These are phyloP conservation scores for Echinometra lucunter DNA, from an alignment of 53 echinoderm and acorn worm species.

Conservation along the genomic window DNA sequence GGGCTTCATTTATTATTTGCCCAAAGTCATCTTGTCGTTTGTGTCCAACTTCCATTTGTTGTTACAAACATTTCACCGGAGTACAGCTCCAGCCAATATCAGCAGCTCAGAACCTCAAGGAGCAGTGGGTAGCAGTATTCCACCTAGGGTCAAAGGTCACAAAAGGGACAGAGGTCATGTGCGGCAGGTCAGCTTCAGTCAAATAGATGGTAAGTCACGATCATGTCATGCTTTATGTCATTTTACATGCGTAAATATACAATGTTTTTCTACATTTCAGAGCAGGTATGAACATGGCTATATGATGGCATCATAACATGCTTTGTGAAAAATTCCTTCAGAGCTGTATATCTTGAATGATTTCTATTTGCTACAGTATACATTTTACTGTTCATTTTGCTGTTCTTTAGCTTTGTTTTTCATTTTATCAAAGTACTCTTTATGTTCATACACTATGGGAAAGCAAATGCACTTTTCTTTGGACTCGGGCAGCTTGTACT, in stretches of 20 bases:
- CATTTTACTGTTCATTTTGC: not conserved
- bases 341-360: not conserved
- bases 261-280: not conserved
- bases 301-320: too few species aligned
- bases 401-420: not conserved
- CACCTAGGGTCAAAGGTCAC: constrained; percentile 45
- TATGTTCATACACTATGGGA: not conserved
- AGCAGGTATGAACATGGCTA: not conserved
- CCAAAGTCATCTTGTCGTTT: not conserved
- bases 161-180: constrained; percentile 52
- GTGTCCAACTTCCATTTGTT: not conserved
- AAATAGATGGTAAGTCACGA: constrained; percentile 58
- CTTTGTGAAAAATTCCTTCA: not conserved
- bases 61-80: not conserved
- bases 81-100: not conserved
- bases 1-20: not conserved
- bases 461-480: not conserved
- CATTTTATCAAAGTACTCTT: not conserved
- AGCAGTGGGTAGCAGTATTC: not conserved
- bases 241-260: too few species aligned
- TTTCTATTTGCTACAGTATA: not conserved
- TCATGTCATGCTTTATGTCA: not conserved
- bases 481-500: not conserved
- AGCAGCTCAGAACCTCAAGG: not conserved
- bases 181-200: constrained; percentile 67